Conservation (phyloP, 1,140 invertebrate genomes). For the Protaetia brevitarsis region DNA sequence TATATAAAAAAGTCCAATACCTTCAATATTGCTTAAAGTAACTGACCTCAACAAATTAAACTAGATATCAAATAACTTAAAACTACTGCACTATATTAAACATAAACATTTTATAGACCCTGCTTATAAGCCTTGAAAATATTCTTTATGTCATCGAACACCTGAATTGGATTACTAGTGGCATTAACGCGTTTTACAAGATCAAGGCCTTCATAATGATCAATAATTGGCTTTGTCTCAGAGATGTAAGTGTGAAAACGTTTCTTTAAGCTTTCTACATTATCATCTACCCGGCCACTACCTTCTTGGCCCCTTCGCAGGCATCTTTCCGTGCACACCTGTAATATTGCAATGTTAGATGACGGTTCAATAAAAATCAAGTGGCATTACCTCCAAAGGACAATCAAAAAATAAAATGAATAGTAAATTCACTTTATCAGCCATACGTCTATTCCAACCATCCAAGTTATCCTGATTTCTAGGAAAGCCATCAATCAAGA, state of each 20-base stretch:
- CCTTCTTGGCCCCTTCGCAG: constrained; percentile 80
- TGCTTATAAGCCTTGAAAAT: constrained; percentile 32
- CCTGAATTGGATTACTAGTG: constrained; percentile 62
- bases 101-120: too few relatives aligned
- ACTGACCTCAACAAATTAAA: too few relatives aligned
- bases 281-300: constrained; percentile 94
- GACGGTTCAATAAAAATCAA: constrained; percentile 8
- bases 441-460: constrained; percentile 89
- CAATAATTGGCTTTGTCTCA: constrained; percentile 91
- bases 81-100: too few relatives aligned
- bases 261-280: constrained; percentile 85
- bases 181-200: constrained; percentile 80
- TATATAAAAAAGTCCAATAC: too few relatives aligned
- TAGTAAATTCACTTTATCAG: constrained; percentile 76
- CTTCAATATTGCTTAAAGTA: too few relatives aligned
- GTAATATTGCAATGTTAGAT: constrained; percentile 26
- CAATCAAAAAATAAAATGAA: constrained; percentile 96
- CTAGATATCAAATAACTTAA: too few relatives aligned
- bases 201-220: constrained; percentile 72
- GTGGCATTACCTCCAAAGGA: constrained; percentile 61
- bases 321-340: constrained; percentile 79
- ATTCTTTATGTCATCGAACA: constrained; percentile 50
- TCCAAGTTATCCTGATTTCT: constrained; percentile 95
- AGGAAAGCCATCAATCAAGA: constrained; percentile 98
- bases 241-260: constrained; percentile 86